phyloP scores from a whole-genome alignment of 1,140 invertebrate genomes.

The Lysiphlebus fabarum region DNA sequence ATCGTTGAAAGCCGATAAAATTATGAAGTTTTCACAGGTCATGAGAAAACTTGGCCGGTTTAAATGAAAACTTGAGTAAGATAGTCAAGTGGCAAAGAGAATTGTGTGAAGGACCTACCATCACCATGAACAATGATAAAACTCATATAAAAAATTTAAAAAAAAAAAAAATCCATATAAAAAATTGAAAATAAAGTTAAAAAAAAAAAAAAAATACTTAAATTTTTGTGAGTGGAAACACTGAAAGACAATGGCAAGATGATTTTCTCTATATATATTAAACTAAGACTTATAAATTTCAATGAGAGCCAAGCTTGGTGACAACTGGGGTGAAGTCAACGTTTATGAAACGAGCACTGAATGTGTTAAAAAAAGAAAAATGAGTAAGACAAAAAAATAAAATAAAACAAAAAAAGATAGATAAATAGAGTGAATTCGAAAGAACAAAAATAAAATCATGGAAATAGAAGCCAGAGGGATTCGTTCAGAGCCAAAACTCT shows the following conservation, averaged over 20 bases:
- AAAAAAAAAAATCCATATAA: not conserved
- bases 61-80: slow-evolving; percentile 18
- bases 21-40: slow-evolving; percentile 34
- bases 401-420: too few species aligned
- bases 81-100: not conserved
- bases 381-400: not conserved
- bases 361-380: not conserved
- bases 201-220: slow-evolving; percentile 3
- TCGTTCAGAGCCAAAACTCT: too few species aligned
- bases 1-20: slow-evolving; percentile 35
- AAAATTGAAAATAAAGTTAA: not conserved
- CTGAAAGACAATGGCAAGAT: too few species aligned
- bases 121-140: slow-evolving; percentile 2
- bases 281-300: slow-evolving; percentile 26
- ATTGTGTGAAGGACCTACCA: not conserved
- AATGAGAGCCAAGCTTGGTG: slow-evolving; percentile 20
- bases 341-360: not conserved
- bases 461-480: too few species aligned
- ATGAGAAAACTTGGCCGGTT: slow-evolving; percentile 21
- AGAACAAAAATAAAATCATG: too few species aligned
- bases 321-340: not conserved
- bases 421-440: too few species aligned
- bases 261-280: not conserved
- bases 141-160: not conserved
- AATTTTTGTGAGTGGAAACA: too few species aligned